Conservation (phyloP, 2,888 invertebrate genomes). For the Drosophila neonasuta region DNA sequence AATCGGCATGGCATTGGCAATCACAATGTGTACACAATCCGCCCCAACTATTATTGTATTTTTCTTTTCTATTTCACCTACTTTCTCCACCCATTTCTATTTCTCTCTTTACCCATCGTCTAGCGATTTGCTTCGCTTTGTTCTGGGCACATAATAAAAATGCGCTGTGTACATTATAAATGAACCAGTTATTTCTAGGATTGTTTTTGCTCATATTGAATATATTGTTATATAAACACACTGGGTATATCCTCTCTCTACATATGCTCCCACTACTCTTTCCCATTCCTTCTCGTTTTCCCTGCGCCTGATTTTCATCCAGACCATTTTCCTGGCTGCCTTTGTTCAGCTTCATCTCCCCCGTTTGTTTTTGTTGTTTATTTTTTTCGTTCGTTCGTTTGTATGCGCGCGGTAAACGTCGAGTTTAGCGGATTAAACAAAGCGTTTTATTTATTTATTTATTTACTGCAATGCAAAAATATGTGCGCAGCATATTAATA, state of each 20-base stretch:
- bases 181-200: conserved; percentile 40
- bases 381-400: conserved; percentile 7
- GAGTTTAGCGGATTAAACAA: conserved; percentile 70
- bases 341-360: conserved; percentile 10
- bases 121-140: conserved; percentile 18
- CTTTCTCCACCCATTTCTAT: conserved; percentile 5
- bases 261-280: not conserved
- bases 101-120: not conserved
- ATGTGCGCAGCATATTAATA: conserved; percentile 37
- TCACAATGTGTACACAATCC: conserved; percentile 44
- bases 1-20: conserved; percentile 44
- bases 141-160: conserved; percentile 46
- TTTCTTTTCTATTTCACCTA: conserved; percentile 14
- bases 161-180: conserved; percentile 59
- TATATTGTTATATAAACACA: conserved; percentile 25
- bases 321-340: conserved; percentile 49
- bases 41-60: conserved; percentile 25
- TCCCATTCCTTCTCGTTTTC: not conserved
- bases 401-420: conserved; percentile 41
- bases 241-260: conserved; percentile 8
- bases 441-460: conserved; percentile 58
- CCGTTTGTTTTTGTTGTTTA: not conserved
- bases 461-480: conserved; percentile 37
- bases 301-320: conserved; percentile 33
- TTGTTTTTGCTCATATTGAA: conserved; percentile 37